Conservation (phyloP, 2,113 vertebrate species). For the Phaethornis superciliosus region DNA sequence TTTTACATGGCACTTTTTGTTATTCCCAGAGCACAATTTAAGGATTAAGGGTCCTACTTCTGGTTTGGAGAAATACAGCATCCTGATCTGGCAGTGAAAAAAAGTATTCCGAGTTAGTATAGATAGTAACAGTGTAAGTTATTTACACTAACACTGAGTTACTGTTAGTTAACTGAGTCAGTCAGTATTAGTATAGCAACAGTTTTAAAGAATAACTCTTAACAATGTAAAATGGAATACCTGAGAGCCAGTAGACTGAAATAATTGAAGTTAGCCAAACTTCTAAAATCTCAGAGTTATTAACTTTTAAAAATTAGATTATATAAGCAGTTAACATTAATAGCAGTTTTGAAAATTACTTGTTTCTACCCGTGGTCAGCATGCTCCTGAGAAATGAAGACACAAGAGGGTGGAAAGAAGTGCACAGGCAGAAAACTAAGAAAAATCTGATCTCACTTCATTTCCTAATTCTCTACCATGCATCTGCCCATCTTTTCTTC, state of each 20-base stretch:
- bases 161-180: neutral
- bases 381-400: neutral
- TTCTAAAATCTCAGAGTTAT: neutral
- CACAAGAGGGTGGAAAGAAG: neutral
- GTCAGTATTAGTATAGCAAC: neutral
- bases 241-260: neutral
- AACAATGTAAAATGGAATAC: neutral
- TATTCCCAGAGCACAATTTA: neutral
- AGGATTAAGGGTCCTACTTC: neutral
- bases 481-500: neutral
- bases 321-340: neutral
- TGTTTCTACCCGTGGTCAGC: neutral
- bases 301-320: accelerated
- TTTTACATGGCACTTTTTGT: neutral
- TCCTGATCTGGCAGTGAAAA: neutral
- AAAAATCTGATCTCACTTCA: neutral
- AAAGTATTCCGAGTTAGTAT: neutral
- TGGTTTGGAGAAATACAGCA: neutral
- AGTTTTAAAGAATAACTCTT: neutral
- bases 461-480: neutral
- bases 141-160: neutral
- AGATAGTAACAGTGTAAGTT: no score
- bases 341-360: neutral
- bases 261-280: neutral
- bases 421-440: neutral